Evolutionary conservation across 2,113 vertebrate species (phyloP), one percentile per base, ranked within the genome.

Genomic region (Jaculus jaculus): DNA sequence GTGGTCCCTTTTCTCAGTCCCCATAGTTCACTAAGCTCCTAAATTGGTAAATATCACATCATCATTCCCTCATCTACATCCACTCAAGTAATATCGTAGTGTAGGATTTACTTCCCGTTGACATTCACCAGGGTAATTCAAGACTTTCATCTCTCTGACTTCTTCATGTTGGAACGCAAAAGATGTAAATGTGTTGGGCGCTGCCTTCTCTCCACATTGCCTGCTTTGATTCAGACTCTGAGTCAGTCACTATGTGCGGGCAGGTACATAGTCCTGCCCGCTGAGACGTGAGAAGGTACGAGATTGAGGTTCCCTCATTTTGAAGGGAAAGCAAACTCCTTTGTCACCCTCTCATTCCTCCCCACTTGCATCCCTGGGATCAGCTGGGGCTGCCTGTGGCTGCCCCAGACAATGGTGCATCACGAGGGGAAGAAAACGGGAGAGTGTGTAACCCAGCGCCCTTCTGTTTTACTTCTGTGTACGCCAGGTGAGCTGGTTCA

Each of bases 211-310:
- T 23, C 5, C 12, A 30, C 26, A 63, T 17, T 42, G 15, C 47
- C 71, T 83, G 16, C 13, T 34, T 2, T 7, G 39, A 28, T 10
- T 4, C 47, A 74, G 28, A 21, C 18, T 83, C 8, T 30, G 30
- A 0, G 0, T 51, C 32, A 20, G 51, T 18, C 2, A 30, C 28
- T 77, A 0, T 61, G 0, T 3, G 28, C 58, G 32, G 37, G 73
- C 24, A 54, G 20, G 18, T 3, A 63, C 3, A 42, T 8, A 32
- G 5, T 68, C 30, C 26, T 91, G 77, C 5, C 42, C 16, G 23
- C 6, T 54, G 20, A 89, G 28, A 47, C 78, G 0, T 32, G 51
- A 73, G 37, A 63, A 51, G 65, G 54, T 16, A 32, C 26, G 9
- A 39, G 32, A 18, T 47, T 84, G 63, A 13, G 28, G 17, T 74